Conservation (phyloP, 2,113 vertebrate genomes). For the Vimba vimba region DNA sequence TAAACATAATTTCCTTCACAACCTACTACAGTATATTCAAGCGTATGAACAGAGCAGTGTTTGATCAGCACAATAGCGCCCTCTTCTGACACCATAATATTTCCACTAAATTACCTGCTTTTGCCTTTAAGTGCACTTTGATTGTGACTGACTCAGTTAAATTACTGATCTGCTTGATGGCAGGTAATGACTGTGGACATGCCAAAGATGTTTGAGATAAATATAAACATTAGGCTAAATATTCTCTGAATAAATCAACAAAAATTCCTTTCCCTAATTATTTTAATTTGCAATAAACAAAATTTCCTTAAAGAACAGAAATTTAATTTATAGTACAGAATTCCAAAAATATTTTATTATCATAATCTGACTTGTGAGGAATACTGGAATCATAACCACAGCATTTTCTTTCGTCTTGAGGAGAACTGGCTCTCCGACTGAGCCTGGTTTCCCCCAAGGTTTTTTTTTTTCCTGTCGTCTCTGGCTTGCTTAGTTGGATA, state of each 20-base stretch:
- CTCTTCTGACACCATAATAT: constrained; percentile 5
- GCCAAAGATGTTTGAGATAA: not conserved
- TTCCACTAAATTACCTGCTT: not conserved
- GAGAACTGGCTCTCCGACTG: too few relatives aligned
- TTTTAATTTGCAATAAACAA: not conserved
- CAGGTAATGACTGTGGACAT: not conserved
- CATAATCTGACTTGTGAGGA: too few relatives aligned
- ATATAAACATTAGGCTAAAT: not conserved
- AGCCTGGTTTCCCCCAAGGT: too few relatives aligned
- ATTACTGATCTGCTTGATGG: not conserved
- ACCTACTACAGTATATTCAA: too few relatives aligned
- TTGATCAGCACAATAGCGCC: constrained; percentile 27
- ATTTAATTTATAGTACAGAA: not conserved
- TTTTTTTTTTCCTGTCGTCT: too few relatives aligned
- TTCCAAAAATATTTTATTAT: too few relatives aligned
- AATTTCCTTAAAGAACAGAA: not conserved
- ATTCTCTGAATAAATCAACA: not conserved
- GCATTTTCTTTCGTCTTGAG: too few relatives aligned
- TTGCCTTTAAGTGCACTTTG: not conserved
- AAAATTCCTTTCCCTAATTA: not conserved
- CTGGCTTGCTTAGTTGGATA: too few relatives aligned
- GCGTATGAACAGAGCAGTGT: not conserved
- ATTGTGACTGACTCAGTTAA: not conserved
- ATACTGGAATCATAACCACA: too few relatives aligned
- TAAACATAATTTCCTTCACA: not conserved